phyloP scores from a whole-genome alignment of 2,888 invertebrate genomes.

The Cephus sareptanus region DNA sequence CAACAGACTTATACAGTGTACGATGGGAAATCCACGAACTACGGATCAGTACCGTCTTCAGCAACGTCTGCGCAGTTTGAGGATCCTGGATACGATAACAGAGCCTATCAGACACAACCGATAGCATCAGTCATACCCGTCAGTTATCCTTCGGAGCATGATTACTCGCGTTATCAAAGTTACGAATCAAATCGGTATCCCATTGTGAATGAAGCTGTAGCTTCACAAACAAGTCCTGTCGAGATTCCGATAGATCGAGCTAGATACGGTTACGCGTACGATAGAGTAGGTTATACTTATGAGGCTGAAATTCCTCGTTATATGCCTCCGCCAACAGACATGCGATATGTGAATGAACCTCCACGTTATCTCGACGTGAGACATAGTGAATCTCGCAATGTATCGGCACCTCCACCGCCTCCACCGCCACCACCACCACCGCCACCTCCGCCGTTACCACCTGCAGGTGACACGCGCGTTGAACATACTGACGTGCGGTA shows the following conservation, averaged over 20 bases:
- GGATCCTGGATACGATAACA: constrained; percentile 43
- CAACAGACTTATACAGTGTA: constrained; percentile 45
- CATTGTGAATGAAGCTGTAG: not conserved
- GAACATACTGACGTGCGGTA: constrained; percentile 7
- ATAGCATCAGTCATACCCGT: constrained; percentile 25
- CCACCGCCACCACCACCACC: not conserved
- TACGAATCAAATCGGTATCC: constrained; percentile 31
- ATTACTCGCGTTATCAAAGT: constrained; percentile 48
- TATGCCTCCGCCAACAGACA: constrained; percentile 26
- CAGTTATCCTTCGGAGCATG: constrained; percentile 45
- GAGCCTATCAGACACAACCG: not conserved
- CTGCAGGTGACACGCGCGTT: not conserved
- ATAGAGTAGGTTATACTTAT: constrained; percentile 39
- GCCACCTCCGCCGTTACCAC: not conserved
- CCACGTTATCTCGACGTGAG: not conserved
- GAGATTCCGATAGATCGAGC: constrained; percentile 41
- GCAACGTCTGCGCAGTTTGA: constrained; percentile 34
- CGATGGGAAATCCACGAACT: constrained; percentile 36
- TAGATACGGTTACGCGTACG: constrained; percentile 48
- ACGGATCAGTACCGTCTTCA: constrained; percentile 26
- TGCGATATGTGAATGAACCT: not conserved
- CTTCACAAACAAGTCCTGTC: constrained; percentile 5
- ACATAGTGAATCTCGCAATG: not conserved
- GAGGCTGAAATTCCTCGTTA: constrained; percentile 38
- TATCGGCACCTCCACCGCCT: not conserved